A percentile compares a stretch with the other conserved stretches of the same genome.
These are phyloP conservation scores for Schrankia costaestrigalis DNA, from an alignment of 2,888 invertebrate genomes.

Conservation along the genomic window DNA sequence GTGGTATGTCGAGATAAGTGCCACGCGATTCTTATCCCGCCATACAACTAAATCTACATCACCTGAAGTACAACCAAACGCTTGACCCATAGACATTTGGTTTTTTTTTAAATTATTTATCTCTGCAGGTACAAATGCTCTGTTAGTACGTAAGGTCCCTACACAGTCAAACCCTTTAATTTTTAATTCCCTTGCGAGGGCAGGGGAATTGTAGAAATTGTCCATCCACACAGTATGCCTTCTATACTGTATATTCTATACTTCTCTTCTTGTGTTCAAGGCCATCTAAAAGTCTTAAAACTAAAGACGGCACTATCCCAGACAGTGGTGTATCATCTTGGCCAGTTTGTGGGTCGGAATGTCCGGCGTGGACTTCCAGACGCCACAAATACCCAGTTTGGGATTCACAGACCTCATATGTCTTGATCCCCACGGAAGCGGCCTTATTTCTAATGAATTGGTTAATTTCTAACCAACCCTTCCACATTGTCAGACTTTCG, in stretches of 20 bases:
- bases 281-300: constrained; percentile 12
- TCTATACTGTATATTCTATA: too few species aligned
- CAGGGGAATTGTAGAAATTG: constrained; percentile 25
- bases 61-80: constrained; percentile 5
- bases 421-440: constrained; percentile 23
- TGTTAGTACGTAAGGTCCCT: constrained; percentile 12
- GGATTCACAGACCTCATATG: constrained; percentile 31
- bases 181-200: constrained; percentile 15
- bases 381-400: constrained; percentile 8
- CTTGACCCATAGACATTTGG: constrained; percentile 6
- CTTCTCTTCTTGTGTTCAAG: too few species aligned
- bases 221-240: constrained; percentile 29
- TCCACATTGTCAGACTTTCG: constrained; percentile 28
- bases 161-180: constrained; percentile 16
- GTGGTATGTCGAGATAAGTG: constrained; percentile 8
- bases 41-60: constrained; percentile 9
- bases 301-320: constrained; percentile 4
- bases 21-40: constrained; percentile 17
- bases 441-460: constrained; percentile 30
- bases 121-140: constrained; percentile 11
- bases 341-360: constrained; percentile 5
- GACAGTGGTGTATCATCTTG: constrained; percentile 2
- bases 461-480: constrained; percentile 29
- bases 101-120: constrained; percentile 3
- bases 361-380: constrained; percentile 26